Conservation (phyloP, 2,113 vertebrate species). For the Tetraodon nigroviridis region DNA sequence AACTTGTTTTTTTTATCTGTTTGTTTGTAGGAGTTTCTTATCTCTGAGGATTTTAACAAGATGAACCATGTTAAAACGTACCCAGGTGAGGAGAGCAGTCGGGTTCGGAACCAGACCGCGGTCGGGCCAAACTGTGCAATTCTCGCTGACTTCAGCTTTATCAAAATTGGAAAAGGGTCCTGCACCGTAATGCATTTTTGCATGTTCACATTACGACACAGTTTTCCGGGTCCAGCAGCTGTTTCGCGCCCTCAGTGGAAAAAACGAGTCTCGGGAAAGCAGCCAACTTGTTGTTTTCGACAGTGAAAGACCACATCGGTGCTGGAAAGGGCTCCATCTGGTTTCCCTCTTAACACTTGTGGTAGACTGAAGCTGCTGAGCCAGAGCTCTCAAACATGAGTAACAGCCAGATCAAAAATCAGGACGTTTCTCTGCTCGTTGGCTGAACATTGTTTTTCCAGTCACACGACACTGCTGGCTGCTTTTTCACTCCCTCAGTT, state of each 20-base stretch:
- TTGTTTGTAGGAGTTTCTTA: conserved; percentile 84
- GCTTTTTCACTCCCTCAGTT: background rate
- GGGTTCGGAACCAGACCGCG: too few relatives aligned
- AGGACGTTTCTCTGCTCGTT: background rate
- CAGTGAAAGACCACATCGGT: conserved; percentile 15
- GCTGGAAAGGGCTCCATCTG: conserved; percentile 28
- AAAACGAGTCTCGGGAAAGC: background rate
- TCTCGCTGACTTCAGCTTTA: background rate
- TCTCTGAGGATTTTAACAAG: conserved; percentile 99
- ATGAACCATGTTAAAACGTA: conserved; percentile 98
- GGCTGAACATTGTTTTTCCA: background rate
- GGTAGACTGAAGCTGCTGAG: conserved; percentile 8
- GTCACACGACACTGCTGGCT: background rate
- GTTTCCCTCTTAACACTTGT: conserved; percentile 7
- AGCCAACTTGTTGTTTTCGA: background rate
- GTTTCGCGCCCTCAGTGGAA: conserved; percentile 20
- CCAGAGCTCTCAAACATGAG: background rate
- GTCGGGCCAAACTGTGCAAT: background rate
- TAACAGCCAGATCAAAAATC: conserved; percentile 13
- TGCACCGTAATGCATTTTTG: background rate
- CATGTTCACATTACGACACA: background rate
- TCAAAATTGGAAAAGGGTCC: too few relatives aligned
- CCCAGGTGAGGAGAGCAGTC: conserved; percentile 79
- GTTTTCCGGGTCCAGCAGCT: background rate
- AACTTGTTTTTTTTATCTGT: conserved; percentile 39